phyloP scores from a whole-genome alignment of 2,113 vertebrate genomes.

The Pleuronectes platessa region DNA sequence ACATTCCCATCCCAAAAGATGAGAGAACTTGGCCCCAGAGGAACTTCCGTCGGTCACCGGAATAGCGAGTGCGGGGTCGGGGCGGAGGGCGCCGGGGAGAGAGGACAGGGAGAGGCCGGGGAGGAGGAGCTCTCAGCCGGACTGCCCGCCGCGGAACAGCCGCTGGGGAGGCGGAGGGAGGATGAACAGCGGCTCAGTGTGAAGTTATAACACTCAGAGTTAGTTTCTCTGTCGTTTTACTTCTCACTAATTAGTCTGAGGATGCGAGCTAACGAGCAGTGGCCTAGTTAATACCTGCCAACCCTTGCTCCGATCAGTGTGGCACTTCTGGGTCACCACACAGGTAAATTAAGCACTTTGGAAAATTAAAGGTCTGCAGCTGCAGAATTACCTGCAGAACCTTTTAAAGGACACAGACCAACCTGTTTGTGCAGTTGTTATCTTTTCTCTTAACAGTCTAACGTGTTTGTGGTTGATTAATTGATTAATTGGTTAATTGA shows the following conservation, averaged over 20 bases:
- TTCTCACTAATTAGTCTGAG: conserved; percentile 62
- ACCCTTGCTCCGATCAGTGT: conserved; percentile 33
- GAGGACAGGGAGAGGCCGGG: conserved; percentile 71
- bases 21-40: conserved; percentile 76
- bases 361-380: conserved; percentile 38
- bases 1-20: conserved; percentile 78
- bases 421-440: conserved; percentile 5
- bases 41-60: conserved; percentile 75
- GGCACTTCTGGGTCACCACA: conserved; percentile 71
- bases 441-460: conserved; percentile 9
- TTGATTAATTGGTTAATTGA: conserved; percentile 8
- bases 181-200: conserved; percentile 67
- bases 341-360: conserved; percentile 67
- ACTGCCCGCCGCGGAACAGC: conserved; percentile 70
- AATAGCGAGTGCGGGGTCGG: conserved; percentile 64
- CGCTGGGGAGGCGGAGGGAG: conserved; percentile 71
- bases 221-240: conserved; percentile 14
- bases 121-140: conserved; percentile 72
- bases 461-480: conserved; percentile 32
- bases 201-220: conserved; percentile 69
- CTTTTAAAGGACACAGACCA: conserved; percentile 32
- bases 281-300: conserved; percentile 68
- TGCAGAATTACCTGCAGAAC: conserved; percentile 45
- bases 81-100: conserved; percentile 67
- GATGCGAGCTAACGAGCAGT: conserved; percentile 67